Evolutionary conservation across 1,140 invertebrate genomes (phyloP).

Genomic region (Grapholita molesta): DNA sequence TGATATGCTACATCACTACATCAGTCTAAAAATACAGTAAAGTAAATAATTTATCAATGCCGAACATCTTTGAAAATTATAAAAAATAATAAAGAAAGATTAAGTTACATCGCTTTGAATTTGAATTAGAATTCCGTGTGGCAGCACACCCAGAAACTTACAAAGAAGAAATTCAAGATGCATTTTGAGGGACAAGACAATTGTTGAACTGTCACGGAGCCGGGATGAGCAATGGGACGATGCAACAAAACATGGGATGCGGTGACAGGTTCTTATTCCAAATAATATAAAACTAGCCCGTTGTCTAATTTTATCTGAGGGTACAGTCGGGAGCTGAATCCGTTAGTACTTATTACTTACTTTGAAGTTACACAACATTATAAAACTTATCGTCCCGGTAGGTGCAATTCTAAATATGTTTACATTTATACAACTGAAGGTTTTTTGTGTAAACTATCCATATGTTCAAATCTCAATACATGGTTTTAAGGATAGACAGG

Average conservation of each 20-base stretch:
- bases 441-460: no score
- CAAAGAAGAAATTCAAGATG: conserved; percentile 5
- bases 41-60: background rate
- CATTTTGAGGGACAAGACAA: conserved; percentile 12
- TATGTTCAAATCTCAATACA: no score
- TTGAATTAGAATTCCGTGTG: background rate
- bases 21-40: background rate
- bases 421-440: no score
- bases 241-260: conserved; percentile 1
- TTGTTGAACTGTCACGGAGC: conserved; percentile 4
- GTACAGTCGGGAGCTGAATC: background rate
- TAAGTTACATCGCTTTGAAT: background rate
- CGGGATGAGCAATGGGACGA: conserved; percentile 3
- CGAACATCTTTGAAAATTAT: background rate
- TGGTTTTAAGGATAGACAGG: no score
- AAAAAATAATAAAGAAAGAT: conserved; percentile 2
- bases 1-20: background rate
- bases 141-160: background rate
- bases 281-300: conserved; percentile 8
- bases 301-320: background rate
- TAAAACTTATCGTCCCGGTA: no score
- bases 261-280: background rate
- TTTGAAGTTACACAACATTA: background rate
- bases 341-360: background rate
- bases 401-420: no score